Evolutionary conservation across 1,140 invertebrate genomes (phyloP).

Genomic region (Drosophila tsacasi): DNA sequence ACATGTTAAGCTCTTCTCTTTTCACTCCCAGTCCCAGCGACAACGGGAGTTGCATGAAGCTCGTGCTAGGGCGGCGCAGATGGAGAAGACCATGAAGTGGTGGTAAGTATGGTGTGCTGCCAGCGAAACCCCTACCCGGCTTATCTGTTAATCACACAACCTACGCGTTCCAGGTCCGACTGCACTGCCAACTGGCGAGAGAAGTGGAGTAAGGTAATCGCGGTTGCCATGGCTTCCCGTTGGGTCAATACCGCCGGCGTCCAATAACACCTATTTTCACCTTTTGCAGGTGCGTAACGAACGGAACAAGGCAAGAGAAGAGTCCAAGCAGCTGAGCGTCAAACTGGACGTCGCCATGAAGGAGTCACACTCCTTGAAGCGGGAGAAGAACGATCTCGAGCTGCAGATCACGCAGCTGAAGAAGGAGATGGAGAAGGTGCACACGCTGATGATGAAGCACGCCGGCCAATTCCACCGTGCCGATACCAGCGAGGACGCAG

Average conservation of each 20-base stretch:
- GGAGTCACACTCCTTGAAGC: constrained; percentile 90
- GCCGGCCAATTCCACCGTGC: constrained; percentile 88
- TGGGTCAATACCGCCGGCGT: constrained; percentile 60
- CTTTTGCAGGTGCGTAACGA: constrained; percentile 90
- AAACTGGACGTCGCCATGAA: constrained; percentile 93
- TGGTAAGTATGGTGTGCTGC: constrained; percentile 86
- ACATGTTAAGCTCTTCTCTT: neutral
- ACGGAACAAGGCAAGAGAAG: constrained; percentile 94
- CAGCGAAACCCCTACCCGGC: no score
- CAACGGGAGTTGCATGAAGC: constrained; percentile 96
- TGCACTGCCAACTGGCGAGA: constrained; percentile 90
- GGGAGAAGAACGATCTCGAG: constrained; percentile 93
- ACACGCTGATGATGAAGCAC: constrained; percentile 89
- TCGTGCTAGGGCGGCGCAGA: constrained; percentile 95
- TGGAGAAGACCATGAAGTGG: constrained; percentile 99
- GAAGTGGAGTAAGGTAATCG: constrained; percentile 96
- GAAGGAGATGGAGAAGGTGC: constrained; percentile 92
- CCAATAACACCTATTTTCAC: constrained; percentile 24
- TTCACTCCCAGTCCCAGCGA: constrained; percentile 86
- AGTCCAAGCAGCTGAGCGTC: constrained; percentile 91
- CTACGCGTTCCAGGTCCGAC: constrained; percentile 87
- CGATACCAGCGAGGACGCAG: constrained; percentile 77
- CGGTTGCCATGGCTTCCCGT: constrained; percentile 59
- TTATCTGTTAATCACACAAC: constrained; percentile 15
- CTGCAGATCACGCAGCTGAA: constrained; percentile 92